Percentiles rank a stretch among this genome's conserved stretches.
These are phyloP conservation scores for Rhynchonycteris naso DNA, from an alignment of 2,797 vertebrate genomes.

Conservation along the genomic window DNA sequence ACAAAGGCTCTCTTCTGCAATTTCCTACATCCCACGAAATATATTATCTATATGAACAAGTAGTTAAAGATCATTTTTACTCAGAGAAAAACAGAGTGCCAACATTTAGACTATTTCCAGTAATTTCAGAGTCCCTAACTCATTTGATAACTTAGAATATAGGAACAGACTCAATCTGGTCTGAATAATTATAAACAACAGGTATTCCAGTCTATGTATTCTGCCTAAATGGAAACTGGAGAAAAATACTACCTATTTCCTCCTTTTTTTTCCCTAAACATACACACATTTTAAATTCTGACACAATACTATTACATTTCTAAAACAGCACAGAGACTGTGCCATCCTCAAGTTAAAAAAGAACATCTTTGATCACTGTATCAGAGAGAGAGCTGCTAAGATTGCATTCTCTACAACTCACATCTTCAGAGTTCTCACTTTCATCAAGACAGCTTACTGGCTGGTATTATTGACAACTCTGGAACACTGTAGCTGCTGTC, in stretches of 20 bases:
- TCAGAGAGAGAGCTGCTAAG: slow-evolving; percentile 88
- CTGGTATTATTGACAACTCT: slow-evolving; percentile 91
- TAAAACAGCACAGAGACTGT: slow-evolving; percentile 77
- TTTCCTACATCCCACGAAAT: neutral
- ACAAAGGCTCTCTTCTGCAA: neutral
- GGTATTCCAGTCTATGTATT: neutral
- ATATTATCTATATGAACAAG: neutral
- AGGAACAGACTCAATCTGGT: slow-evolving; percentile 39
- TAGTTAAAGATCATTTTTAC: slow-evolving; percentile 41
- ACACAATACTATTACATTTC: slow-evolving; percentile 66
- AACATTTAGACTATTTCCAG: slow-evolving; percentile 42
- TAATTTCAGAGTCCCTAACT: neutral
- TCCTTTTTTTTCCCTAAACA: slow-evolving; percentile 78
- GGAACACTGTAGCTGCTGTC: slow-evolving; percentile 89
- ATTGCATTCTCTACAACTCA: slow-evolving; percentile 91
- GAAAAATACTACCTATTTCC: slow-evolving; percentile 24
- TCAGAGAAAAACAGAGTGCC: neutral
- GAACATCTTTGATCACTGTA: slow-evolving; percentile 88
- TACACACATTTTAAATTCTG: slow-evolving; percentile 60
- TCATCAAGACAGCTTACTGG: slow-evolving; percentile 88
- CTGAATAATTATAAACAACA: neutral
- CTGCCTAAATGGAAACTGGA: slow-evolving; percentile 31
- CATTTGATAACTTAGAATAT: slow-evolving; percentile 25
- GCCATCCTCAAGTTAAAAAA: slow-evolving; percentile 88
- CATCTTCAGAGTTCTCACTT: slow-evolving; percentile 92